Evolutionary conservation across 2,113 vertebrate genomes (phyloP), one percentile per base, ranked within the genome.

Genomic region (Scomber colias): DNA sequence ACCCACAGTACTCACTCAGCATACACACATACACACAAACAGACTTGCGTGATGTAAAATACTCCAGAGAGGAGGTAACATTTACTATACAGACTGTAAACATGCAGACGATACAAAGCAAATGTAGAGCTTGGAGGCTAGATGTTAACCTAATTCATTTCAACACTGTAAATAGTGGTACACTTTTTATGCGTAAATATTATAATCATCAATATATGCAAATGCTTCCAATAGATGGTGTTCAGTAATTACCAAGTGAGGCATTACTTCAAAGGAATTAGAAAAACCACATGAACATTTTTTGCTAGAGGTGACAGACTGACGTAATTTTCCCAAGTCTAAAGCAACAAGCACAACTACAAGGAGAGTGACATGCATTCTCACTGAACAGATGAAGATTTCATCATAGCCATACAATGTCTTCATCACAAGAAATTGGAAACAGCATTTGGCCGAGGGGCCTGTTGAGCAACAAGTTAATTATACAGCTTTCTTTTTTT

Each of bases 301-400:
- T 6, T 21, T 2, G 16, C 71, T 31, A 5, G 71, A 19, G 72
- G 71, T 78, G 76, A 71, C 62, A 40, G 72, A 27, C 71, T 83
- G 81, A 87, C 19, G 68, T 56, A 87, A 83, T 65, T 49, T 56
- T 12, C 17, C 44, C 15, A 15, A 51, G 44, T 81, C 69, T n/a
- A 14, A 44, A 59, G 75, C 44, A 86, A 79, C 50, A 51, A 51
- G 59, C 9, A 7, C 49, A 2, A 50, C 46, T n/a, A 50, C 66
- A 31, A 13, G 11, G 66, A 70, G 71, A 53, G 51, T 66, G 67
- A 70, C 76, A 45, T 6, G 30, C 14, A 24, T 71, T 65, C 11
- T 48, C 60, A 17, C 2, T 6, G 57, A 84, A 17, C 49, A 12
- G 57, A 74, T 11, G 40, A 57, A 48, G 74, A 61, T 81, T 83